These are phyloP conservation scores for Murina feae DNA, from an alignment of 2,113 vertebrate genomes.

Conservation along the genomic window DNA sequence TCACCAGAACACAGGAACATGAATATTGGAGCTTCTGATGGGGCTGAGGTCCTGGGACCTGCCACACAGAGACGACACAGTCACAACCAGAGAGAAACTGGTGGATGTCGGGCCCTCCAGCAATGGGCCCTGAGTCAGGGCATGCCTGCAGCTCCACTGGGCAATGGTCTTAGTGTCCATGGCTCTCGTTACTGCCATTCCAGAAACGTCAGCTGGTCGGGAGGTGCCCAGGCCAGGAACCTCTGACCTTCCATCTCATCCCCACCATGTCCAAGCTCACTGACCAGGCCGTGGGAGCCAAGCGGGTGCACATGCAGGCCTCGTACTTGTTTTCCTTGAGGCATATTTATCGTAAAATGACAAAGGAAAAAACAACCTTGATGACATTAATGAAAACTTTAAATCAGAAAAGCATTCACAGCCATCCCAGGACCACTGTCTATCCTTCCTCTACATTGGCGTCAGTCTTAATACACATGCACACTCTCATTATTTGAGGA, in stretches of 20 bases:
- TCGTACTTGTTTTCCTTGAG: background rate
- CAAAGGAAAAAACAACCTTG: background rate
- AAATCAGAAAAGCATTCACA: background rate
- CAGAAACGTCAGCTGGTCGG: background rate
- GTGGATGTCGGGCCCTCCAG: rapidly evolving
- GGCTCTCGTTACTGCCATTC: background rate
- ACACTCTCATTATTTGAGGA: background rate
- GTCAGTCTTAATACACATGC: background rate
- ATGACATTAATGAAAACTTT: background rate
- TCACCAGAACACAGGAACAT: background rate
- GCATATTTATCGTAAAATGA: background rate
- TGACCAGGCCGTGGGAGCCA: rapidly evolving
- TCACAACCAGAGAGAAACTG: background rate
- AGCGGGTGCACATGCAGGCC: rapidly evolving
- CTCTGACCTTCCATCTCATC: too few relatives aligned
- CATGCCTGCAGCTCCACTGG: rapidly evolving
- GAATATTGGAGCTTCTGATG: background rate
- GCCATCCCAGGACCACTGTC: background rate
- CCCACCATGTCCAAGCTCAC: background rate
- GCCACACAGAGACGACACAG: rapidly evolving
- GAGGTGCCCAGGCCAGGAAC: background rate
- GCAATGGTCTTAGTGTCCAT: rapidly evolving
- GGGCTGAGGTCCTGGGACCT: background rate
- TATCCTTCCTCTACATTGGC: background rate
- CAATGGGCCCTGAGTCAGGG: rapidly evolving